Base-by-base conservation (phyloP, 2,113 vertebrate genomes). In the Lampris incognitus region DNA sequence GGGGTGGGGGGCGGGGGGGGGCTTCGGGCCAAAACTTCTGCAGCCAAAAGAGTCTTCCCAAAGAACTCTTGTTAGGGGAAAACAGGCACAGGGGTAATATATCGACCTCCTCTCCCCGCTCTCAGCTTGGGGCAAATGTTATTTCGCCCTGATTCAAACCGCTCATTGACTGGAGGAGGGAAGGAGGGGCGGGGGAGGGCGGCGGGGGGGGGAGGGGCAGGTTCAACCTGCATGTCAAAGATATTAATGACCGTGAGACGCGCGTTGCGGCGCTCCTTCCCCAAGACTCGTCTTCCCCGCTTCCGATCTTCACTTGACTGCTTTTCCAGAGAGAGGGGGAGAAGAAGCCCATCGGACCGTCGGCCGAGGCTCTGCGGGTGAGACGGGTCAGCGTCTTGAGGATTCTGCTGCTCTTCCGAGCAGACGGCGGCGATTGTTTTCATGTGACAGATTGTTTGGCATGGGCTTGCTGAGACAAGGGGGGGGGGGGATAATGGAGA, bases 371-470 rank as follows among this genome's bases (percentile, higher is more conserved):
- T 84, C 64, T 46, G 75, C 13, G 48, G 37, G 66, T 0, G 56
- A 69, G 50, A 42, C 56, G 65, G 74, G 64, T n/a, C 11, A 24
- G 24, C 2, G 62, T 85, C 79, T 68, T 68, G 8, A 82, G 78
- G 73, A 86, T 91, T 81, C 48, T 6, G 8, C 41, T 8, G 36
- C n/a, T 38, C 36, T 48, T 11, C 60, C 56, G 68, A 76, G 85
- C 82, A 58, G 70, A 76, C 79, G 75, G 78, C 80, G 89, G 90
- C 90, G 87, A 91, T 91, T 86, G 89, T 82, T 91, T 91, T 90
- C 81, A 82, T 85, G 90, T 83, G 82, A 81, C 89, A 88, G 74
- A 90, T 76, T 76, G 65, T 85, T 91, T 91, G 89, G 89, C 88
- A 85, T 39, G 81, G 67, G 69, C 79, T 82, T 74, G 24, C 24